A percentile compares a stretch with the other conserved stretches of the same genome.
phyloP scores from a whole-genome alignment of 2,888 invertebrate genomes.

The Tolmerus cingulatus region DNA sequence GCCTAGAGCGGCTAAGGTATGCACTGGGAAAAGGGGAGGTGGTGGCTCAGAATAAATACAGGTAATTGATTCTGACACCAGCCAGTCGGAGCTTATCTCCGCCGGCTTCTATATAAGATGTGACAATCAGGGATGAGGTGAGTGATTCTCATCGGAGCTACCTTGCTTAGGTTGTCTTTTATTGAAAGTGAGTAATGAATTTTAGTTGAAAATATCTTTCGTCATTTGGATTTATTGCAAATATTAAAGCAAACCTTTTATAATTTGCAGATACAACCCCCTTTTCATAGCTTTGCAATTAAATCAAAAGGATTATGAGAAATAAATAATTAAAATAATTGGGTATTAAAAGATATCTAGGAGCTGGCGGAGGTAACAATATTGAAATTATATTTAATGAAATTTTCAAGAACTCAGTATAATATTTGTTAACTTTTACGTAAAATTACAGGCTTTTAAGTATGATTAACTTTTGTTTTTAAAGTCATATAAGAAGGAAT shows the following conservation, averaged over 20 bases:
- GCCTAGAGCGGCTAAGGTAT: neutral
- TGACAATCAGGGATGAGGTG: neutral
- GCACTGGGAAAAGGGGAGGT: neutral
- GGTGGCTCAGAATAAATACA: neutral
- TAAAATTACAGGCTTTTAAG: too few relatives aligned
- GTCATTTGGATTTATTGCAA: neutral
- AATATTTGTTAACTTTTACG: too few relatives aligned
- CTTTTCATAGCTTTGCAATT: too few relatives aligned
- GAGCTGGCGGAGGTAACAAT: too few relatives aligned
- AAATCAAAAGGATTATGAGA: too few relatives aligned
- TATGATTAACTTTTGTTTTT: too few relatives aligned
- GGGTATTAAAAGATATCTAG: too few relatives aligned
- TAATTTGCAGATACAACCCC: too few relatives aligned
- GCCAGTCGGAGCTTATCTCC: neutral
- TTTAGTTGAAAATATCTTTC: neutral
- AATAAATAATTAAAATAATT: too few relatives aligned
- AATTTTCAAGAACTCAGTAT: too few relatives aligned
- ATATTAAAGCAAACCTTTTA: neutral
- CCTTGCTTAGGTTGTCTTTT: neutral
- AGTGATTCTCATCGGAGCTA: neutral
- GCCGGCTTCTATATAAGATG: neutral
- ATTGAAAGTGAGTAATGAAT: neutral
- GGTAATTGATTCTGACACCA: slow-evolving; percentile 11
- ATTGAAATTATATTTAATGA: too few relatives aligned
- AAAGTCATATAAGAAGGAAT: too few relatives aligned